Percentiles rank a stretch among this genome's conserved stretches.
phyloP scores from a whole-genome alignment of 2,797 vertebrate species.

The Sebastes steindachneri region DNA sequence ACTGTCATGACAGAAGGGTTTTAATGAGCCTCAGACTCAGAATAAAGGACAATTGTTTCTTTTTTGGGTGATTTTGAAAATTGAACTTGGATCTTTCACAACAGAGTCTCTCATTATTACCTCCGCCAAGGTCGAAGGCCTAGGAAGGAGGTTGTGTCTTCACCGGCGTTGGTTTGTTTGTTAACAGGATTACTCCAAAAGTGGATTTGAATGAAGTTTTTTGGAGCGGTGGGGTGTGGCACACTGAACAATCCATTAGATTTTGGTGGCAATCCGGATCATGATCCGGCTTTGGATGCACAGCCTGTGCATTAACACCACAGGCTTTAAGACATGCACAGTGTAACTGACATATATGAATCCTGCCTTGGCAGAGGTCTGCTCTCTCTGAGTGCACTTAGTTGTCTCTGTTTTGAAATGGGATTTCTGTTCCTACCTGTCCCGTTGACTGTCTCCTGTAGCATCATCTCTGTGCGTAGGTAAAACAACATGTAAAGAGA shows the following conservation, averaged over 20 bases:
- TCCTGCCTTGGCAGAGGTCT: too few relatives aligned
- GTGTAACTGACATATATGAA: too few relatives aligned
- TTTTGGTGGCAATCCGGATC: too few relatives aligned
- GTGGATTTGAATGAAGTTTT: too few relatives aligned
- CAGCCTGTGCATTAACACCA: too few relatives aligned
- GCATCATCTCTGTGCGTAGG: not conserved
- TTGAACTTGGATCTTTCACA: slow-evolving; percentile 1
- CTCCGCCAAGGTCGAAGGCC: too few relatives aligned
- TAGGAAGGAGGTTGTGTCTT: too few relatives aligned
- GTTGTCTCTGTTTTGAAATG: not conserved
- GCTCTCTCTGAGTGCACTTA: too few relatives aligned
- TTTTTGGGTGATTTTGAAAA: slow-evolving; percentile 18
- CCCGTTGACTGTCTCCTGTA: not conserved
- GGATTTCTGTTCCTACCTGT: not conserved
- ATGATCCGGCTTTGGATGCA: not conserved
- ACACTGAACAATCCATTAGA: too few relatives aligned
- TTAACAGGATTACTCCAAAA: too few relatives aligned
- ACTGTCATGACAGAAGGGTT: not conserved
- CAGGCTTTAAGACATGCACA: not conserved
- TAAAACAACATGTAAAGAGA: not conserved
- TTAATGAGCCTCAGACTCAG: slow-evolving; percentile 39
- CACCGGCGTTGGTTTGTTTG: too few relatives aligned
- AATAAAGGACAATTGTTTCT: slow-evolving; percentile 36
- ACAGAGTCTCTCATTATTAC: slow-evolving; percentile 19
- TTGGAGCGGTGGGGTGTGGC: too few relatives aligned